phyloP scores from a whole-genome alignment of 2,888 invertebrate species.

The Dryocosmus kuriphilus region DNA sequence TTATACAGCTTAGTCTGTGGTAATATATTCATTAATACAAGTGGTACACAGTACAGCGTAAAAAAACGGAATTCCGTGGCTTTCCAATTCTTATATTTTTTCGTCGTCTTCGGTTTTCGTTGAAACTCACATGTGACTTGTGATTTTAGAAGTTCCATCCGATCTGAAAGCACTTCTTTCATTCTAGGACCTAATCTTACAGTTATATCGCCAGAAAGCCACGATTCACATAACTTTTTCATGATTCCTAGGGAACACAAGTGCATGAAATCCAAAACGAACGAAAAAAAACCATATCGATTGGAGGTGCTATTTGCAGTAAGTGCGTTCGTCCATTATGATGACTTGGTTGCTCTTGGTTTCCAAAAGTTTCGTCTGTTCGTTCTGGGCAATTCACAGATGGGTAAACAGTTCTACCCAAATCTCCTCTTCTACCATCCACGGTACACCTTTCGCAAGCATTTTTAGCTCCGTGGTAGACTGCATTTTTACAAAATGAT shows the following conservation, averaged over 20 bases:
- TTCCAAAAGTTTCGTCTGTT: neutral
- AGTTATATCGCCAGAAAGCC: slow-evolving; percentile 11
- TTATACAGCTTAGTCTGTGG: slow-evolving; percentile 48
- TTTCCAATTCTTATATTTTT: slow-evolving; percentile 55
- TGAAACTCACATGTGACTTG: slow-evolving; percentile 59
- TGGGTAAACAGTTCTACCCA: neutral
- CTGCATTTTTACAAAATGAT: neutral
- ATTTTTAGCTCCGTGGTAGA: neutral
- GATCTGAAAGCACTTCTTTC: slow-evolving; percentile 38
- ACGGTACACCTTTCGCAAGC: neutral
- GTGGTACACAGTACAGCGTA: slow-evolving; percentile 58
- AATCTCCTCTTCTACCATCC: neutral
- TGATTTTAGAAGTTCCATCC: slow-evolving; percentile 43
- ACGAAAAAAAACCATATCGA: neutral
- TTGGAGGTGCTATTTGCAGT: neutral
- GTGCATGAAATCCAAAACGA: slow-evolving; percentile 5
- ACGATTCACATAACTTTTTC: neutral
- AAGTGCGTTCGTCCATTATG: slow-evolving; percentile 1
- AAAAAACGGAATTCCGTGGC: too few species aligned
- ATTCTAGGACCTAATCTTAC: slow-evolving; percentile 29
- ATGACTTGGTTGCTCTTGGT: neutral
- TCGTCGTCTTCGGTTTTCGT: slow-evolving; percentile 53
- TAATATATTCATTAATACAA: slow-evolving; percentile 55
- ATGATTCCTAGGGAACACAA: neutral
- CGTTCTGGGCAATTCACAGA: neutral